Evolutionary conservation across 30 jellyfish, hydroid and myxozoan species (phyloP).

Genomic region (Cassiopea andromeda): DNA sequence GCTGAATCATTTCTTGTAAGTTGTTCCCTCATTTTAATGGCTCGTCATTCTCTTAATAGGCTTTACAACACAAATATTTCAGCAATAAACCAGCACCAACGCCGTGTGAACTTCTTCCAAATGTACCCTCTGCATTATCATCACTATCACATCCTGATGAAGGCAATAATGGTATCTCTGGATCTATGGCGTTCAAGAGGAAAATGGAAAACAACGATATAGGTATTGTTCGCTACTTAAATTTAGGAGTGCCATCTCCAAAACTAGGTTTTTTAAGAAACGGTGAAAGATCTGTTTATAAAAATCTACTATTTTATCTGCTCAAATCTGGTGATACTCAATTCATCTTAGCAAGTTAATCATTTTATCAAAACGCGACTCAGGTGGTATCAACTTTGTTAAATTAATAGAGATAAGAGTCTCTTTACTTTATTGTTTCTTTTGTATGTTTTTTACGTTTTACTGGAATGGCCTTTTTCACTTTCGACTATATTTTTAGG

Average conservation of each 20-base stretch:
- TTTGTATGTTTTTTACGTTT: no score
- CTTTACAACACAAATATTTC: slow-evolving; percentile 94
- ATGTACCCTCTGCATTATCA: slow-evolving; percentile 51
- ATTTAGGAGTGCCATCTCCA: no score
- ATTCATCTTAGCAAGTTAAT: no score
- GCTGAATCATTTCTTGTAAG: neutral
- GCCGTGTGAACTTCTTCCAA: slow-evolving; percentile 83
- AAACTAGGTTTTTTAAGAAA: no score
- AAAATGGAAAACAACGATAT: slow-evolving; percentile 68
- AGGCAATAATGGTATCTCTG: slow-evolving; percentile 35
- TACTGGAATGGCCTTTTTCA: no score
- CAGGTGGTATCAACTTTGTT: no score
- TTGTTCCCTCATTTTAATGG: neutral
- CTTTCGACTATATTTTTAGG: neutral
- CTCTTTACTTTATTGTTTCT: no score
- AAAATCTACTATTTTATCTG: no score
- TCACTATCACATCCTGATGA: slow-evolving; percentile 7
- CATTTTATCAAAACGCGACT: no score
- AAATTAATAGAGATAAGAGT: no score
- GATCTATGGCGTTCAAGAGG: slow-evolving; percentile 64
- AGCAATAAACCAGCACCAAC: slow-evolving; percentile 98
- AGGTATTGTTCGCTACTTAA: slow-evolving; percentile 32
- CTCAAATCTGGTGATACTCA: no score
- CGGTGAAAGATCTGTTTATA: no score
- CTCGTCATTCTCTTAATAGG: slow-evolving; percentile 54